Base-by-base conservation (phyloP, 2,113 vertebrate species). In the Xerus inauris region DNA sequence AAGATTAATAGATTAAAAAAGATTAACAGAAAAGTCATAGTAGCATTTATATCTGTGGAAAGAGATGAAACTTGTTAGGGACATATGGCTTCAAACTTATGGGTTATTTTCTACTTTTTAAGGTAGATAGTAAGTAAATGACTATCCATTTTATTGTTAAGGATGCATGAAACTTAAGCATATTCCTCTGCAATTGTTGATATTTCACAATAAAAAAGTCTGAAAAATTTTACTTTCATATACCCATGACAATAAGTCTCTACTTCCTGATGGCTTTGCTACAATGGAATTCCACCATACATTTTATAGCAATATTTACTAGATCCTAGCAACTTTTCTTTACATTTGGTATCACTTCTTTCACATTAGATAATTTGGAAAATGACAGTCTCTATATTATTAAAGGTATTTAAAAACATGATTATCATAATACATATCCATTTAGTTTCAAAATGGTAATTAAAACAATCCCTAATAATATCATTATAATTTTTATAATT, bases 381-480 rank as follows among this genome's bases (percentile, higher is more conserved):
- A 94, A 88, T 40, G 20, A 71, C 54, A 47, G 10, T 82, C 19
- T 95, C 38, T 82, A 10, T 7, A 17, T 51, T 42, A 72, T 38
- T 54, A 71, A 77, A 64, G 9, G 49, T 86, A 59, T 87, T 71
- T 92, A 64, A 75, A 81, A 87, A 77, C 28, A 75, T 26, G 17
- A 76, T 30, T 76, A 77, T 38, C 2, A n/a, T 72, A 82, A 19
- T 45, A 79, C 51, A n/a, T 87, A 73, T 87, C 5, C 54, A 30
- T 65, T 86, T 35, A 64, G 38, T 49, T 87, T 40, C 85, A 72
- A 3, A 87, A 80, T 9, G 8, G 17, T 54, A 96, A 62, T 9
- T 88, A 91, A 35, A 67, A 77, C n/a, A 85, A 35, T 81, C 57
- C 86, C 35, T 38, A 97, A 96, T 80, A 88, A 0, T 57, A 83